Evolutionary conservation across 2,888 invertebrate genomes (phyloP), one percentile per base, ranked within the genome.

Genomic region (Slavum lentiscoides): DNA sequence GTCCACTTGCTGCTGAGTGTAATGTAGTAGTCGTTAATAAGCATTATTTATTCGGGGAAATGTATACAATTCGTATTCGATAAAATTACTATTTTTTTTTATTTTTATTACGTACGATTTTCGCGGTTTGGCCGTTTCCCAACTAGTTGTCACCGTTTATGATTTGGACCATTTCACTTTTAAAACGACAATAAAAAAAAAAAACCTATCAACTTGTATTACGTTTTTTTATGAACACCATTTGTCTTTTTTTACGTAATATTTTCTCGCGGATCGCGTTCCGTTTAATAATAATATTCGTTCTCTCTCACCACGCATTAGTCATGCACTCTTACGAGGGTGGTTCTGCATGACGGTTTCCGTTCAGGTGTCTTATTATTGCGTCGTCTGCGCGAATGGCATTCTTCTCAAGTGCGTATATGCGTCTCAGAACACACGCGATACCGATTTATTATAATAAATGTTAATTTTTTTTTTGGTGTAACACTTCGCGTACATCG

Each of bases 91-190:
- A 23, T 58, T 67, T 58, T 39, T 21, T 43, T 9, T 58, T 39
- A 21, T 43, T 9, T 43, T 17, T 64, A 59, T 59, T 21, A 21
- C n/a, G 7, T 37, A 74, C 13, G 11, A n/a, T 21, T 62, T 80
- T 80, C 23, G 62, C n/a, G 64, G 72, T 80, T 80, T 80, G 80
- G 72, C 80, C 19, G 21, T 80, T 66, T 80, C 23, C 80, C 80
- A 80, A 72, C 64, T 43, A 76, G 75, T 76, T 76, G 75, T 76
- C 75, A 76, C 49, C 75, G 30, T 76, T 76, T 68, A 68, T 76
- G 75, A 76, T 76, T 76, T 68, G 68, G 59, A 59, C 68, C 75
- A 76, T 76, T 76, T 76, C 75, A 76, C 75, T 59, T 76, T 75
- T 75, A 23, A 43, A 37, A 76, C 59, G 59, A 76, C 49, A 68